These are phyloP conservation scores for Yponomeuta evonymella DNA, from an alignment of 2,888 invertebrate species.

Conservation along the genomic window DNA sequence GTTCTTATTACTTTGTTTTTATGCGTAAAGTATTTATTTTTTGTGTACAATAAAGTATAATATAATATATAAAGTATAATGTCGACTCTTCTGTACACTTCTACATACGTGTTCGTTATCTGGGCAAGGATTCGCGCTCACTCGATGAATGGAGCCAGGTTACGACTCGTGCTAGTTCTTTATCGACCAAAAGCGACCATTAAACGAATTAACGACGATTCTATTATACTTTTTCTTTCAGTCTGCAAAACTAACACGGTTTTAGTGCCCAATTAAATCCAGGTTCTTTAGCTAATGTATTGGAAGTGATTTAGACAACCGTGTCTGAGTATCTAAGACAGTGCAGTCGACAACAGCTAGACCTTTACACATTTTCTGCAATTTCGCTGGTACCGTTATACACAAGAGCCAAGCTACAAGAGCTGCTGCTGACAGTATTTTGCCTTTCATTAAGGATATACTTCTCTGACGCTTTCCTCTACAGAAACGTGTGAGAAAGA, in stretches of 20 bases:
- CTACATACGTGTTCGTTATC: slow-evolving; percentile 10
- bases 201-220: not conserved
- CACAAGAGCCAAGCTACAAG: too few relatives aligned
- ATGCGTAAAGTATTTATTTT: too few relatives aligned
- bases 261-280: not conserved
- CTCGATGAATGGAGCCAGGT: not conserved
- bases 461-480: too few relatives aligned
- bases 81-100: not conserved
- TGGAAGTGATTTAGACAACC: too few relatives aligned
- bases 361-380: too few relatives aligned
- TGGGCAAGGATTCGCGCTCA: slow-evolving; percentile 9
- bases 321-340: too few relatives aligned
- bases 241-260: not conserved
- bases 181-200: not conserved
- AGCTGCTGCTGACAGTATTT: too few relatives aligned
- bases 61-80: not conserved
- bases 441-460: too few relatives aligned
- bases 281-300: not conserved
- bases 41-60: not conserved
- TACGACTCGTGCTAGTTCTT: slow-evolving; percentile 10
- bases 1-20: too few relatives aligned
- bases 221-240: not conserved
- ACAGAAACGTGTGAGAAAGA: too few relatives aligned
- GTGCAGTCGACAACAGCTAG: too few relatives aligned
- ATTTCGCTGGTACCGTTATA: too few relatives aligned